Evolutionary conservation across 1,140 invertebrate genomes (phyloP).

Genomic region (Andrena cerasifolii): DNA sequence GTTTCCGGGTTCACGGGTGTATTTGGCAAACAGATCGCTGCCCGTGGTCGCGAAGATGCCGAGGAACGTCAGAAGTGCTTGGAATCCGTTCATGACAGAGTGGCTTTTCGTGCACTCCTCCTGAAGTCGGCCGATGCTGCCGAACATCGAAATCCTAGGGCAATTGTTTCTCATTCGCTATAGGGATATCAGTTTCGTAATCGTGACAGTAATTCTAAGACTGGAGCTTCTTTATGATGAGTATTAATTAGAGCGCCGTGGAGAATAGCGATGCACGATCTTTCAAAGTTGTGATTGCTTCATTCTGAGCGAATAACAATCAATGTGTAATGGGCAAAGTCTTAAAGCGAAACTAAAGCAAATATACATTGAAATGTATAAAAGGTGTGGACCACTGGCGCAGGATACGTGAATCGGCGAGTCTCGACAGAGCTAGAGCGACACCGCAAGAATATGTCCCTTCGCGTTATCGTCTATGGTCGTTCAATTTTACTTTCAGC

Average conservation of each 20-base stretch:
- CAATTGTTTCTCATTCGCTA: slow-evolving; percentile 22
- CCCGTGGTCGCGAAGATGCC: slow-evolving; percentile 20
- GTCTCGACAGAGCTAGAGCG: slow-evolving; percentile 11
- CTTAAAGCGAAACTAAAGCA: slow-evolving; percentile 9
- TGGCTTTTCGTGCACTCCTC: neutral
- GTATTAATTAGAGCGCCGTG: too few relatives aligned
- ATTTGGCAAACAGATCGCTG: slow-evolving; percentile 51
- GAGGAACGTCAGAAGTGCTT: slow-evolving; percentile 52
- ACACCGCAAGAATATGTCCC: slow-evolving; percentile 17
- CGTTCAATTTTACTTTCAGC: slow-evolving; percentile 52
- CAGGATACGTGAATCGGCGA: slow-evolving; percentile 6
- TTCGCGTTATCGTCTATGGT: slow-evolving; percentile 46
- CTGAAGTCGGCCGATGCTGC: slow-evolving; percentile 28
- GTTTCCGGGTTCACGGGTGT: slow-evolving; percentile 39
- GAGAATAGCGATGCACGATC: too few relatives aligned
- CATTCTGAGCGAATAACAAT: neutral
- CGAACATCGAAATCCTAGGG: slow-evolving; percentile 33
- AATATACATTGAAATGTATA: neutral
- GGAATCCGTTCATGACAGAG: slow-evolving; percentile 57
- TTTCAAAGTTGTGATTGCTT: too few relatives aligned
- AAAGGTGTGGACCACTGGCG: neutral
- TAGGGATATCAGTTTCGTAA: neutral
- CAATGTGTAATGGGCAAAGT: neutral
- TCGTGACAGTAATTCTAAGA: neutral
- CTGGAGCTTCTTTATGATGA: too few relatives aligned